Conservation (phyloP, 2,888 invertebrate species). For the Trileptium ribeirensis region DNA sequence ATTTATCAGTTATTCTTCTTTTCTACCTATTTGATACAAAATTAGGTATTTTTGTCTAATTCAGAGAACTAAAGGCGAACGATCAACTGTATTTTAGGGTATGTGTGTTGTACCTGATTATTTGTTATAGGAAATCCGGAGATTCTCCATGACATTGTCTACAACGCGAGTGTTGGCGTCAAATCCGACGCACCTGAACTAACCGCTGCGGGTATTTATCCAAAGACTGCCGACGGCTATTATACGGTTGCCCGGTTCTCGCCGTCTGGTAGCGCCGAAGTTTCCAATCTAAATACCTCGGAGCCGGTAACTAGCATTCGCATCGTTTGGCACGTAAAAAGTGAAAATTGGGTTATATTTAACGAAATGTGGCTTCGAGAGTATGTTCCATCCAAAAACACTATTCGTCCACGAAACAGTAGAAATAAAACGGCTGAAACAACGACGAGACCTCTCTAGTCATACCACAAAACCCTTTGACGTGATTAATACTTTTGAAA, state of each 20-base stretch:
- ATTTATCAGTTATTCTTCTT: too few species aligned
- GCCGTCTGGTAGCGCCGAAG: conserved; percentile 46
- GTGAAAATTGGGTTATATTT: conserved; percentile 51
- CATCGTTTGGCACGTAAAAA: conserved; percentile 44
- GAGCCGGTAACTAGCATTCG: conserved; percentile 44
- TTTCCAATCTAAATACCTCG: conserved; percentile 37
- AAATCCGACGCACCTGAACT: conserved; percentile 52
- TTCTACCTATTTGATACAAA: too few species aligned
- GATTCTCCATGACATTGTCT: conserved; percentile 77
- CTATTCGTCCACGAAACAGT: too few species aligned
- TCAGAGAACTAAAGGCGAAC: too few species aligned
- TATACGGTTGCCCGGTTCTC: conserved; percentile 42
- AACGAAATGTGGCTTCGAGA: conserved; percentile 50
- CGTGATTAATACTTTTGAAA: too few species aligned
- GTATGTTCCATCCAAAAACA: too few species aligned
- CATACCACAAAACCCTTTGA: too few species aligned
- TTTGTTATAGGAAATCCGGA: conserved; percentile 83
- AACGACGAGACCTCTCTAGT: too few species aligned
- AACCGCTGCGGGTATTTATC: not conserved
- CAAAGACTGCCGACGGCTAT: conserved; percentile 18
- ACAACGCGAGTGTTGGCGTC: conserved; percentile 76
- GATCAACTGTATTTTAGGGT: too few species aligned
- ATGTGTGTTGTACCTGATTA: too few species aligned
- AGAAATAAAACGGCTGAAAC: too few species aligned
- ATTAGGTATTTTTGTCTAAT: too few species aligned